Conservation (phyloP, 1,140 invertebrate genomes). For the Lordiphosa clarofinis region DNA sequence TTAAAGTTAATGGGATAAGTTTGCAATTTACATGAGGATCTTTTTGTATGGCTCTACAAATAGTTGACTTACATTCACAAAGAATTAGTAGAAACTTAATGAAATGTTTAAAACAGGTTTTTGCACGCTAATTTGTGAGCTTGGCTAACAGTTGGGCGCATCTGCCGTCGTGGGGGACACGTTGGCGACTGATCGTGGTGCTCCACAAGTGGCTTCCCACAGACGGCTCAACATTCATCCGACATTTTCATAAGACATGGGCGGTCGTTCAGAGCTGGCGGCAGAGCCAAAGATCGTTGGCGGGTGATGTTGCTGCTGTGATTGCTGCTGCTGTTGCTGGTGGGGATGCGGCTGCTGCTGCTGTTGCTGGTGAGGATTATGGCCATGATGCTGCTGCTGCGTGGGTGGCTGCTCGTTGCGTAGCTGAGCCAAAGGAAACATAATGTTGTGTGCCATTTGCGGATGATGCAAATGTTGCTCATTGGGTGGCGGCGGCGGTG, state of each 20-base stretch:
- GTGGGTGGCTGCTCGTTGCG: constrained; percentile 63
- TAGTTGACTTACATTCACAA: constrained; percentile 1
- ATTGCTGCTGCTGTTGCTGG: constrained; percentile 30
- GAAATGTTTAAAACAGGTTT: constrained; percentile 47
- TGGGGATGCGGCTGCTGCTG: constrained; percentile 56
- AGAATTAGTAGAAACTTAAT: constrained; percentile 27
- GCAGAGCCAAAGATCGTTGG: constrained; percentile 58
- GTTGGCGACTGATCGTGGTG: constrained; percentile 61
- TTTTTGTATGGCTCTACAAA: constrained; percentile 24
- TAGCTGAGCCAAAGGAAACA: constrained; percentile 70
- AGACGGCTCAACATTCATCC: constrained; percentile 79
- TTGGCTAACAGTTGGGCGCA: constrained; percentile 45
- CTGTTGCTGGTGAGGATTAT: constrained; percentile 69
- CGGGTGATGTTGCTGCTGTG: constrained; percentile 55
- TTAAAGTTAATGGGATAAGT: constrained; percentile 12
- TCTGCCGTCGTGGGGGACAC: constrained; percentile 75
- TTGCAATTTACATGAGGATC: constrained; percentile 51
- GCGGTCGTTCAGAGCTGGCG: constrained; percentile 55
- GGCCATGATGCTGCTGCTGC: constrained; percentile 53
- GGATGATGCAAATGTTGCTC: constrained; percentile 74
- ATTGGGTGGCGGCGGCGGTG: constrained; percentile 71
- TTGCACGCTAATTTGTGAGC: constrained; percentile 43
- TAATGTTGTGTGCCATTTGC: constrained; percentile 75
- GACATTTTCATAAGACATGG: constrained; percentile 77
- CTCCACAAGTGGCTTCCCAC: constrained; percentile 78